Evolutionary conservation across 2,113 vertebrate genomes (phyloP).

Genomic region (Amblyornis subalaris): DNA sequence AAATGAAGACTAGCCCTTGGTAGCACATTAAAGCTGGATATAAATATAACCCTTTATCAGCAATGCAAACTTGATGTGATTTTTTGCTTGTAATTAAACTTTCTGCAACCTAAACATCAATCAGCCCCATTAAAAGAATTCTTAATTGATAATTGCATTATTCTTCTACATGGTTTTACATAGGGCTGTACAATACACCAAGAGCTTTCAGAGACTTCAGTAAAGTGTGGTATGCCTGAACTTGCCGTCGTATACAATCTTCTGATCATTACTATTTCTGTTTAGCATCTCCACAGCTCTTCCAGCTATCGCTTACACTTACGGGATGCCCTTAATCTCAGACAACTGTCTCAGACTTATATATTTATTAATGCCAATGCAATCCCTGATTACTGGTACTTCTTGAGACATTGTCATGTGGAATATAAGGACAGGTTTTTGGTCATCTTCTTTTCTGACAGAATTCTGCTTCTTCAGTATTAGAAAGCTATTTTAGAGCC

Average conservation of each 20-base stretch:
- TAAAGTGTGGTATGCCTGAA: neutral
- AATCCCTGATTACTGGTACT: neutral
- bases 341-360: neutral
- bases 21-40: conserved; percentile 19
- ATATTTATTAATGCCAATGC: neutral
- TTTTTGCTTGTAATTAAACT: conserved; percentile 37
- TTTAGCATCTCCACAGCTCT: neutral
- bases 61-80: conserved; percentile 27
- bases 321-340: neutral
- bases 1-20: conserved; percentile 39
- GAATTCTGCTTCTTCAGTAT: neutral
- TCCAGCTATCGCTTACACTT: neutral
- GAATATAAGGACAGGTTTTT: neutral
- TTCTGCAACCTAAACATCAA: conserved; percentile 35
- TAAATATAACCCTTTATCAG: conserved; percentile 11
- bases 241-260: neutral
- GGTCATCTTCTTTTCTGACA: neutral
- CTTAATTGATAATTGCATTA: neutral
- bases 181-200: neutral
- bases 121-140: neutral
- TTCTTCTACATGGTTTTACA: neutral
- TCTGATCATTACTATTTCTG: neutral
- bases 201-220: neutral
- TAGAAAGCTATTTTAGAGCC: neutral
- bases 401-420: neutral